These are phyloP conservation scores for Kradibia gibbosae DNA, from an alignment of 1,140 invertebrate species.

Conservation along the genomic window DNA sequence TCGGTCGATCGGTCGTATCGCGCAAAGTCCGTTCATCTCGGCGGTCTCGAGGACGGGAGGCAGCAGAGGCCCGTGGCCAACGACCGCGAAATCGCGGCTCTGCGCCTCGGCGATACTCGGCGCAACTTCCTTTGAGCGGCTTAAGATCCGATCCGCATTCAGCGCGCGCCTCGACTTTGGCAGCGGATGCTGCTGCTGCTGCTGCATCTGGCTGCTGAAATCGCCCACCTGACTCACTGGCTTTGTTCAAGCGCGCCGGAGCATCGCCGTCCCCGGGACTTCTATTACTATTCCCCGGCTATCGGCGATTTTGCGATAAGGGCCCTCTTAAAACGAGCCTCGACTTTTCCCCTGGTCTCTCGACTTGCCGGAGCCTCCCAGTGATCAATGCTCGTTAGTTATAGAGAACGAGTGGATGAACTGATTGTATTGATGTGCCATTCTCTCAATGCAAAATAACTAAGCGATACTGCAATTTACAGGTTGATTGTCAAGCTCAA, in stretches of 20 bases:
- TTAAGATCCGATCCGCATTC: neutral
- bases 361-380: too few relatives aligned
- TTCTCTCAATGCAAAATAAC: neutral
- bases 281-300: too few relatives aligned
- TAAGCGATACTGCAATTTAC: neutral
- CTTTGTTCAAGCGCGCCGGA: too few relatives aligned
- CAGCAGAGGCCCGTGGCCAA: neutral
- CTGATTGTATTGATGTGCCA: neutral
- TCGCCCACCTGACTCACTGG: too few relatives aligned
- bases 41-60: neutral
- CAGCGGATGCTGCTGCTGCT: neutral
- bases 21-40: neutral
- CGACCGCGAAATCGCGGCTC: neutral
- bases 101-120: neutral
- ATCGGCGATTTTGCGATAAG: too few relatives aligned
- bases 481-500: neutral
- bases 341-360: neutral
- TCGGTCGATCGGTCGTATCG: neutral
- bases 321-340: neutral
- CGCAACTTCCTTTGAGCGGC: slow-evolving; percentile 24
- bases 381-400: too few relatives aligned
- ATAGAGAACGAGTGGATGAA: too few relatives aligned
- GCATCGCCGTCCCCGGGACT: too few relatives aligned
- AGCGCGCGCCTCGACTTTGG: neutral
- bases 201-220: neutral